Percentiles rank a stretch among this genome's conserved stretches.
These are phyloP conservation scores for Eunapius fragilis DNA, from an alignment of 37 sponge, comb jelly and placozoan genomes.

Conservation along the genomic window DNA sequence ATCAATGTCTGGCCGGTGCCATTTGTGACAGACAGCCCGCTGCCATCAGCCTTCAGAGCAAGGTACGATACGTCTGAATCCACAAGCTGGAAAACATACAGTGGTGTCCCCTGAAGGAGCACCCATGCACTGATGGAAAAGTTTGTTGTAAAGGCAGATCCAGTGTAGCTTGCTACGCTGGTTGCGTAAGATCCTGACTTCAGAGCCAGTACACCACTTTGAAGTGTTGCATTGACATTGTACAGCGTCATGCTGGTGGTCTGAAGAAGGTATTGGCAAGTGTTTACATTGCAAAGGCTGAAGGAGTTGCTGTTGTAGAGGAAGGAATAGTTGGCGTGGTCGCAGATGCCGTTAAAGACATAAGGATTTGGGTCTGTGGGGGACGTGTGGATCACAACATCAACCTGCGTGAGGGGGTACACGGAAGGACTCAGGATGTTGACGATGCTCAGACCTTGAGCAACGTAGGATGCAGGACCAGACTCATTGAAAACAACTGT, in stretches of 20 bases:
- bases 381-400: slow-evolving; percentile 22
- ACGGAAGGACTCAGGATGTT: slow-evolving; percentile 43
- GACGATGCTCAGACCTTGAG: slow-evolving; percentile 19
- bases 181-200: neutral
- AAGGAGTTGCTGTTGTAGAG: slow-evolving; percentile 48
- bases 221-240: neutral
- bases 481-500: slow-evolving; percentile 24
- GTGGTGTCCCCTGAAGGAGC: neutral
- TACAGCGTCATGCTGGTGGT: neutral
- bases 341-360: slow-evolving; percentile 66
- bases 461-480: slow-evolving; percentile 14
- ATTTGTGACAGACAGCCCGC: neutral
- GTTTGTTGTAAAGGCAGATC: neutral
- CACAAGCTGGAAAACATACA: neutral
- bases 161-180: neutral
- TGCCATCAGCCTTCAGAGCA: neutral
- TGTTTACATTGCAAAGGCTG: slow-evolving; percentile 41
- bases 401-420: slow-evolving; percentile 16
- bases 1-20: neutral
- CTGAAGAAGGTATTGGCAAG: slow-evolving; percentile 34
- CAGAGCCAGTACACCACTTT: slow-evolving; percentile 3
- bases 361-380: slow-evolving; percentile 15
- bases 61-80: neutral
- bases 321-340: slow-evolving; percentile 62
- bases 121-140: slow-evolving; percentile 63